Percentiles rank a stretch among this genome's conserved stretches.
phyloP scores from a whole-genome alignment of 2,888 invertebrate genomes.

The Chydorus sphaericus region DNA sequence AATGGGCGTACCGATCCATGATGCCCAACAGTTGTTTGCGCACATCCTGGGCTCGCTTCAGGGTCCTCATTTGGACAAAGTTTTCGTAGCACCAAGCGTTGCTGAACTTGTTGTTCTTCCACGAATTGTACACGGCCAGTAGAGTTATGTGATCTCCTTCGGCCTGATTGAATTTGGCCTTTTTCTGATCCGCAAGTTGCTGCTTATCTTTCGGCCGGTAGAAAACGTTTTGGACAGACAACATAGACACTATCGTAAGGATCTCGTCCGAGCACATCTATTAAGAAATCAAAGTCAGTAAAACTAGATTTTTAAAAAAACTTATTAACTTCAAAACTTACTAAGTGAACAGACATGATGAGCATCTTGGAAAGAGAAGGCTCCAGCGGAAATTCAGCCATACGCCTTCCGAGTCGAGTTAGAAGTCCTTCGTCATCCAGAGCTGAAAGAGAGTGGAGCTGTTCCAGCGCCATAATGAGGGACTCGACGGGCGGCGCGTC shows the following conservation, averaged over 20 bases:
- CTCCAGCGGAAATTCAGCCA: constrained; percentile 99
- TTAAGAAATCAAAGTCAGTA: background rate
- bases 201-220: constrained; percentile 89
- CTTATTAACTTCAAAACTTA: background rate
- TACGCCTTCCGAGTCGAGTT: constrained; percentile 68
- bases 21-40: constrained; percentile 92
- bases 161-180: constrained; percentile 96
- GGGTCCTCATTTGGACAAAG: constrained; percentile 90
- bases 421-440: constrained; percentile 85
- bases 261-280: constrained; percentile 91
- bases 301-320: background rate
- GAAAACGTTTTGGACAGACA: constrained; percentile 97
- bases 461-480: constrained; percentile 92
- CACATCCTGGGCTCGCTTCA: constrained; percentile 95
- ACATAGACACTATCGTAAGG: constrained; percentile 94
- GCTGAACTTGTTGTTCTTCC: constrained; percentile 98
- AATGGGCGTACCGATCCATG: constrained; percentile 81
- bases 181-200: constrained; percentile 93
- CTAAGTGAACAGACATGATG: constrained; percentile 92
- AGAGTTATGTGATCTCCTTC: constrained; percentile 97
- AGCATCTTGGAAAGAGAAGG: constrained; percentile 96
- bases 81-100: constrained; percentile 99
- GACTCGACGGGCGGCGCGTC: constrained; percentile 97
- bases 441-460: constrained; percentile 89
- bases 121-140: constrained; percentile 96